Percentiles rank a stretch among this genome's conserved stretches.
Evolutionary conservation across 2,113 vertebrate species (phyloP).

Genomic region (Mola mola): DNA sequence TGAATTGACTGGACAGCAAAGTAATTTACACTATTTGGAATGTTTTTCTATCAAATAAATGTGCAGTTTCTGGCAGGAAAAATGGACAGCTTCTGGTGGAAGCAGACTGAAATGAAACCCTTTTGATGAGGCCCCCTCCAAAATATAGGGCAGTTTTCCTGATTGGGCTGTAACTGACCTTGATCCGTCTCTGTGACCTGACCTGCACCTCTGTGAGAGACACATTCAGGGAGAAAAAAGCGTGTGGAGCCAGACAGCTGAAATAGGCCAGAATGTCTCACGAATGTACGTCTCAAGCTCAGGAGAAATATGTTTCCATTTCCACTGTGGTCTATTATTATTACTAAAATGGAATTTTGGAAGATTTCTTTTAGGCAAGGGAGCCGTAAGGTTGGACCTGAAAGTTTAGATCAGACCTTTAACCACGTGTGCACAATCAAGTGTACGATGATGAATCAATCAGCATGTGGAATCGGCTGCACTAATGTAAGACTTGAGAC

Average conservation of each 20-base stretch:
- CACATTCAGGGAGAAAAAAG: not conserved
- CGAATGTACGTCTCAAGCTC: not conserved
- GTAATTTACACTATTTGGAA: too few species aligned
- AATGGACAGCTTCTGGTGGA: not conserved
- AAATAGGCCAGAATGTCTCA: slow-evolving; percentile 20
- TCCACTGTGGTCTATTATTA: not conserved
- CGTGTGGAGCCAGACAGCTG: slow-evolving; percentile 10
- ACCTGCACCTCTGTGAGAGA: slow-evolving; percentile 17
- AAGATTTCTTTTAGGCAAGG: too few species aligned
- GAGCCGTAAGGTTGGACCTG: slow-evolving; percentile 4
- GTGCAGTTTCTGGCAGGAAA: too few species aligned
- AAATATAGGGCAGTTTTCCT: slow-evolving; percentile 39
- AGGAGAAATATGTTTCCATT: not conserved
- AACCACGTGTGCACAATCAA: slow-evolving; percentile 13
- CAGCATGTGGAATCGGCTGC: slow-evolving; percentile 3
- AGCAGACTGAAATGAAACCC: slow-evolving; percentile 7
- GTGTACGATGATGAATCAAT: slow-evolving; percentile 16
- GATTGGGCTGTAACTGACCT: slow-evolving; percentile 10
- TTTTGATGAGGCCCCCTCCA: slow-evolving; percentile 12
- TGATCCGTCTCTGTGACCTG: slow-evolving; percentile 36
- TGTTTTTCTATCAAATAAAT: too few species aligned
- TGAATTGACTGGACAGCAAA: too few species aligned
- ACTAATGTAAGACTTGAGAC: slow-evolving; percentile 18
- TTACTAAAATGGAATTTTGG: too few species aligned
- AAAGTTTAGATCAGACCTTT: too few species aligned